phyloP scores from a whole-genome alignment of 1,140 invertebrate genomes.

The Rhagoletis zephyria region DNA sequence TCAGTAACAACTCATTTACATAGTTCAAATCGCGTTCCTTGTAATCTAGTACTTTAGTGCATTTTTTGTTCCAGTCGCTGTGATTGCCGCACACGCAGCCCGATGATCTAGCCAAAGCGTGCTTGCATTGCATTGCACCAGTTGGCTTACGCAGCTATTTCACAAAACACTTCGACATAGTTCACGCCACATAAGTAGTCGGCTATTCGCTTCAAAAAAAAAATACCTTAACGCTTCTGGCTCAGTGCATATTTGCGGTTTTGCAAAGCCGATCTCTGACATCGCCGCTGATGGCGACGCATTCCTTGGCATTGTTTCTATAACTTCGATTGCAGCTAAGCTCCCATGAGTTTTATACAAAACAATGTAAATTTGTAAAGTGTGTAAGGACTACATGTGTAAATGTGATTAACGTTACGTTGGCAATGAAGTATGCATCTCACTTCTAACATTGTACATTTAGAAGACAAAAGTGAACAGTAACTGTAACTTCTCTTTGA shows the following conservation, averaged over 20 bases:
- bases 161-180: background rate
- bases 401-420: too few relatives aligned
- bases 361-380: background rate
- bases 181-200: background rate
- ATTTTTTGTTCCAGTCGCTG: background rate
- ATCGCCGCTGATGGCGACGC: background rate
- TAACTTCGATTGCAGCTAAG: background rate
- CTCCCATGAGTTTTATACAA: background rate
- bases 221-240: slow-evolving; percentile 18
- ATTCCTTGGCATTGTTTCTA: background rate
- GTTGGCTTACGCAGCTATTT: background rate
- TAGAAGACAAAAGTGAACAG: too few relatives aligned
- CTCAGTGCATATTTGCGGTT: slow-evolving; percentile 35
- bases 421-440: too few relatives aligned
- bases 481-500: too few relatives aligned
- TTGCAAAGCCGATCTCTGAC: background rate
- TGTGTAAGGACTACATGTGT: too few relatives aligned
- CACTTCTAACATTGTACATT: too few relatives aligned
- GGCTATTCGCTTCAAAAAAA: background rate
- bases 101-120: too few relatives aligned
- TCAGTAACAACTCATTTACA: slow-evolving; percentile 26
- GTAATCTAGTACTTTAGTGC: background rate
- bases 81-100: background rate
- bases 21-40: background rate
- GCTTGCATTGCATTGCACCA: background rate